Base-by-base conservation (phyloP, 2,797 vertebrate genomes). In the Lerista edwardsae region DNA sequence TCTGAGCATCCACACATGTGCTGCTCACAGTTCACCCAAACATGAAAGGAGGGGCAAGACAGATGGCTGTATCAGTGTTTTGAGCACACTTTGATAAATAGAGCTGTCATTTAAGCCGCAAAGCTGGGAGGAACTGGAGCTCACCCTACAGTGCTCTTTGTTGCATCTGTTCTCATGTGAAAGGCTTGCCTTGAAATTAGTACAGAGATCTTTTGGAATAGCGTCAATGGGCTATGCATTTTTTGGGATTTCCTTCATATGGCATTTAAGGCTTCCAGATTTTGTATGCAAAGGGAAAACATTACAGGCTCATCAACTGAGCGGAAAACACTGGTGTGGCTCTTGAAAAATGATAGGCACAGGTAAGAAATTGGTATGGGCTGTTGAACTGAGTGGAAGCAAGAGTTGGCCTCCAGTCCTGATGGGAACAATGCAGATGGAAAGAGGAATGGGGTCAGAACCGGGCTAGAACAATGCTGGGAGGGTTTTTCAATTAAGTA, bases 381-480 rank as follows among this genome's bases (percentile, higher is more conserved):
- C 61, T 85, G 68, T 74, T 79, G 62, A 0, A 0, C 65, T 79
- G 81, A 90, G 31, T 57, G 81, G 83, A 86, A 91, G 71, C 36
- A 87, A 90, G 91, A 88, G 51, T 76, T 29, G 36, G 62, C 57
- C 71, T 65, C 39, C 73, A 17, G 72, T 65, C 57, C 84, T 65
- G 79, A 83, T 71, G 79, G 77, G 84, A 86, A 90, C 61, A 85
- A 76, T 90, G 84, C 76, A 76, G 41, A 83, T 92, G 84, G 80
- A 73, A 86, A 90, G 87, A 91, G 79, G 75, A 82, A 75, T 82
- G 74, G 85, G 12, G 68, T 80, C 2, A 21, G 61, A 73, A 12
- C 23, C 39, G 68, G 72, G 39, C 27, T 83, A 93, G 91, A 92
- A 95, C 91, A 95, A 93, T 93, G 79, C 75, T 79, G 93, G 93